These are phyloP conservation scores for Caenorhabditis imperialis DNA, from an alignment of 2,888 invertebrate species.

Conservation along the genomic window DNA sequence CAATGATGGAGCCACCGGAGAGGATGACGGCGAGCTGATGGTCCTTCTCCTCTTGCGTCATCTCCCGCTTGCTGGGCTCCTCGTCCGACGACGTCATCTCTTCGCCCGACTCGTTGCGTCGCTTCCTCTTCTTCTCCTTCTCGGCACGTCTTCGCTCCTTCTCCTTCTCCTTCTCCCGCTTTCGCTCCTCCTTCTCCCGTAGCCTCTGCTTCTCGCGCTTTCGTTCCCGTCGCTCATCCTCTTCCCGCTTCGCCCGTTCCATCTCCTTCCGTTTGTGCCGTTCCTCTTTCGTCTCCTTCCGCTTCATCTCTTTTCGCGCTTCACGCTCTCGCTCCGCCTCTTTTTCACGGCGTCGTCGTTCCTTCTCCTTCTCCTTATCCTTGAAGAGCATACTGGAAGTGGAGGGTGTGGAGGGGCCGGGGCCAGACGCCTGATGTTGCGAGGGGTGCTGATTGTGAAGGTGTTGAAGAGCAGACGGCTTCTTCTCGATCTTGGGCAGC, in stretches of 20 bases:
- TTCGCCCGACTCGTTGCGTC: constrained; percentile 15
- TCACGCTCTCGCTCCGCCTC: constrained; percentile 30
- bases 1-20: constrained; percentile 24
- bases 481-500: constrained; percentile 50
- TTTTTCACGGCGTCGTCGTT: constrained; percentile 14
- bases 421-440: background rate
- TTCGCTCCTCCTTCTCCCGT: constrained; percentile 23
- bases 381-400: constrained; percentile 12
- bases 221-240: constrained; percentile 32
- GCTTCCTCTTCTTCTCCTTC: constrained; percentile 30
- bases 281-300: constrained; percentile 37
- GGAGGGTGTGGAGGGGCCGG: background rate
- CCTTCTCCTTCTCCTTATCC: constrained; percentile 41
- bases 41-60: constrained; percentile 49
- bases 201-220: constrained; percentile 30
- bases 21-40: constrained; percentile 39
- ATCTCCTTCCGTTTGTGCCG: constrained; percentile 31
- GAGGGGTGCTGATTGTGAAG: background rate
- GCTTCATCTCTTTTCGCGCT: constrained; percentile 40
- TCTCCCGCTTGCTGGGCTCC: constrained; percentile 8
- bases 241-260: constrained; percentile 27
- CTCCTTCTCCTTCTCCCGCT: constrained; percentile 29
- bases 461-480: constrained; percentile 30
- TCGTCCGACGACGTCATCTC: constrained; percentile 20
- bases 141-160: constrained; percentile 15